Base-by-base conservation (phyloP, 2,888 invertebrate species). In the Eurois occulta region DNA sequence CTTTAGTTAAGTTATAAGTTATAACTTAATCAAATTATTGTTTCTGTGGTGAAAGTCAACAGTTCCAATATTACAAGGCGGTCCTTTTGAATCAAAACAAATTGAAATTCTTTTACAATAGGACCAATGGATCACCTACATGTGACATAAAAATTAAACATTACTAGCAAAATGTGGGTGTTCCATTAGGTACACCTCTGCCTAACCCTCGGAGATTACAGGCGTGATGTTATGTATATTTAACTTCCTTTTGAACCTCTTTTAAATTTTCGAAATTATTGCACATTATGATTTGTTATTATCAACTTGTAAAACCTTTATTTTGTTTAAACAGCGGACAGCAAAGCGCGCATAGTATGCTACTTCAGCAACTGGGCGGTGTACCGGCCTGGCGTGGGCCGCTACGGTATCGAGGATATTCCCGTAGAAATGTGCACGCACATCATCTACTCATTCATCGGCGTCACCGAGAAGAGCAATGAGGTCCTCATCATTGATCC, bases 391-490 rank as follows among this genome's bases (percentile, higher is more conserved):
- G 98, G 98, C 7, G 95, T 98, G 18, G 99, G 99, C 0, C 97
- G 97, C 52, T 99, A 99, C 91, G 98, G 97, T n/a, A 97, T 99
- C 84, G 98, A 98, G 75, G 98, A 99, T 93, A 97, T 99, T 70
- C 99, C 99, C 0, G 98, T 97, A 0, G 98, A 98, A 83, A 94
- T 98, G 82, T 99, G 99, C 92, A 99, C 99, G 0, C 99, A 99
- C 93, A 94, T 99, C 67, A 97, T 99, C 72, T 99, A 99, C 95
- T 98, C 99, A 5, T 99, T 99, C 94, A 98, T 99, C 86, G 99
- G 99, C 1, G 98, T 99, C 81, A 97, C 98, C 87, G 98, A 98
- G 93, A 97, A 97, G 52, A 97, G 97, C 24, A 98, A 98, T 97
- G 97, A 98, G 89, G 97, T 98, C 11, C 96, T 98, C 16, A 96